Conservation (phyloP, 2,888 invertebrate genomes). For the Himalopsyche japonica region DNA sequence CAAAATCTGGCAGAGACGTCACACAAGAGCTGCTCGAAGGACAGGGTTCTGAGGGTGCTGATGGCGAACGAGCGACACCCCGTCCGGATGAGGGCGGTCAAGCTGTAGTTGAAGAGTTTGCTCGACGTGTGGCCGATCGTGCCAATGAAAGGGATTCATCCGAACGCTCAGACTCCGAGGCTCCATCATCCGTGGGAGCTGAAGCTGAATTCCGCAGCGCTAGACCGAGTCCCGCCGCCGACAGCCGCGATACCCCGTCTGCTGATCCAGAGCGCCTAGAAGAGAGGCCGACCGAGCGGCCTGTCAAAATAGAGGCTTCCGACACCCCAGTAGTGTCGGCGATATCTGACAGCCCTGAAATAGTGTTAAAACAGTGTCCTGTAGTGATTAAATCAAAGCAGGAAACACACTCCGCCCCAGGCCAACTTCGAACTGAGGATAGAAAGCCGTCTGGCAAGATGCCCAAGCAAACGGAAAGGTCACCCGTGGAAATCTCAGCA, state of each 20-base stretch:
- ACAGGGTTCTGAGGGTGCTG: neutral
- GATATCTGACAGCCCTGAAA: constrained; percentile 69
- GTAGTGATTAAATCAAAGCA: constrained; percentile 9
- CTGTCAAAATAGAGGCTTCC: neutral
- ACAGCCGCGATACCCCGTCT: neutral
- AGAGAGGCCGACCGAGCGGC: neutral
- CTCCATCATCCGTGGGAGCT: neutral
- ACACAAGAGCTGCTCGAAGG: constrained; percentile 40
- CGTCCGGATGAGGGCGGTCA: constrained; percentile 43
- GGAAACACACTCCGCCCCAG: neutral
- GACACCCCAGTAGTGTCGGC: constrained; percentile 72
- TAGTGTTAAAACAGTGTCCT: constrained; percentile 61
- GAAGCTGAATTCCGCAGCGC: constrained; percentile 23
- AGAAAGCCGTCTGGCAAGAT: neutral
- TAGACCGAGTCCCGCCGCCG: constrained; percentile 10
- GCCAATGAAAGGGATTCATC: constrained; percentile 42
- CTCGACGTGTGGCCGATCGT: constrained; percentile 48
- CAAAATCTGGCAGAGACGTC: constrained; percentile 44
- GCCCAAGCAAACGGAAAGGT: neutral
- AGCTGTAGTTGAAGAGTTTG: constrained; percentile 48
- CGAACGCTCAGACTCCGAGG: neutral
- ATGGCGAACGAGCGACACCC: constrained; percentile 4
- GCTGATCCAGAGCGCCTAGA: neutral
- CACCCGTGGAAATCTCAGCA: neutral
- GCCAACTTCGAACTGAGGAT: neutral